Percentiles rank a stretch among this genome's conserved stretches.
Evolutionary conservation across 2,797 vertebrate genomes (phyloP).

Genomic region (Trachops cirrhosus): DNA sequence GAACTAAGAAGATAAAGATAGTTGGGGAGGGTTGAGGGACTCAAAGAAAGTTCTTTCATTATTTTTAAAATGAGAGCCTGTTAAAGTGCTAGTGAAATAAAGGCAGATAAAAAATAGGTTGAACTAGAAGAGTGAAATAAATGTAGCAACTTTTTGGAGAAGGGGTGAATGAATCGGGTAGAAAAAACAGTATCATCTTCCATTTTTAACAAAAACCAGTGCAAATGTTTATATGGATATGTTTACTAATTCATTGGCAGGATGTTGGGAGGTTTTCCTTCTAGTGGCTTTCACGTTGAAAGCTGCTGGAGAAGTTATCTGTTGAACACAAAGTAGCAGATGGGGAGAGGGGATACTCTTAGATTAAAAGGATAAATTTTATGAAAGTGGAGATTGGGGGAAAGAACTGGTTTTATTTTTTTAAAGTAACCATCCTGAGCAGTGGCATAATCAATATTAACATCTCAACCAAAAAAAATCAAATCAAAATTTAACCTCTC

Average conservation of each 20-base stretch:
- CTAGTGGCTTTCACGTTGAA: background rate
- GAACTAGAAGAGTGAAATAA: background rate
- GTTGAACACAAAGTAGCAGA: background rate
- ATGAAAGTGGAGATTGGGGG: background rate
- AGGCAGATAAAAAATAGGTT: background rate
- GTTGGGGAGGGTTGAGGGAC: background rate
- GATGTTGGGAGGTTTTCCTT: background rate
- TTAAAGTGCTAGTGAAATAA: slow-evolving; percentile 26
- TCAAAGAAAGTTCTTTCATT: background rate
- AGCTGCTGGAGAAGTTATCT: background rate
- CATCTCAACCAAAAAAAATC: background rate
- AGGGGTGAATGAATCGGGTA: background rate
- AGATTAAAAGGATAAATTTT: background rate
- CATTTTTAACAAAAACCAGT: background rate
- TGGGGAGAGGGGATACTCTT: background rate
- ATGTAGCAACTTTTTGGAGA: background rate
- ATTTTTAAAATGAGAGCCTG: background rate
- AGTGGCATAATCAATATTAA: background rate
- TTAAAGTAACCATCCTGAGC: background rate
- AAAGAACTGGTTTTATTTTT: background rate
- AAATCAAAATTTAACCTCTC: background rate
- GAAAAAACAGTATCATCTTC: background rate
- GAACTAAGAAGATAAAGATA: slow-evolving; percentile 16
- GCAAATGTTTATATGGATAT: background rate
- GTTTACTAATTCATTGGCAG: background rate